Percentiles rank a stretch among this genome's conserved stretches.
phyloP scores from a whole-genome alignment of 2,113 vertebrate species.

The Entelurus aequoreus region DNA sequence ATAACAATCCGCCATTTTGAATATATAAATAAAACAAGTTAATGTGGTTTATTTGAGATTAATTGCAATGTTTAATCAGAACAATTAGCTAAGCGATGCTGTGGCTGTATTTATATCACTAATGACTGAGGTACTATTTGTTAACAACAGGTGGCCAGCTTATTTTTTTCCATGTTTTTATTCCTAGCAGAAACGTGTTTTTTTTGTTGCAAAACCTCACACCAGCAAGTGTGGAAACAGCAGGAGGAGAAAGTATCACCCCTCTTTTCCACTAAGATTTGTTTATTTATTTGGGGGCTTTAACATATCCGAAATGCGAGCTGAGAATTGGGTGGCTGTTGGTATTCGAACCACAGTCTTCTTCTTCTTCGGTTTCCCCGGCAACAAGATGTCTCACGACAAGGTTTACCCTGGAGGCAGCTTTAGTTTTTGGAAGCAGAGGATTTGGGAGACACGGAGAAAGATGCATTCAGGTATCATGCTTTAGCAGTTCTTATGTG shows the following conservation, averaged over 20 bases:
- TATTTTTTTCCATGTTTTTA: neutral
- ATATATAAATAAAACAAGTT: too few relatives aligned
- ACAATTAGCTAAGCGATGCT: too few relatives aligned
- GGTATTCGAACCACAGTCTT: constrained; percentile 53
- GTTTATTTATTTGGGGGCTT: too few relatives aligned
- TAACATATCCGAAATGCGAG: constrained; percentile 7
- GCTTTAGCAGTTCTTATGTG: too few relatives aligned
- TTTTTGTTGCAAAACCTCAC: neutral
- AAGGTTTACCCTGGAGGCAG: constrained; percentile 46
- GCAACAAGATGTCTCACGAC: constrained; percentile 56
- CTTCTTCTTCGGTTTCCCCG: constrained; percentile 53
- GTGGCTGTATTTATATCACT: too few relatives aligned
- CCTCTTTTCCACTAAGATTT: too few relatives aligned
- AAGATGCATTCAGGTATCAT: constrained; percentile 15
- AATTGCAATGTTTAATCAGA: too few relatives aligned
- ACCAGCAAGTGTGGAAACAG: neutral
- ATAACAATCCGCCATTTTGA: too few relatives aligned
- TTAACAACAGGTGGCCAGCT: neutral
- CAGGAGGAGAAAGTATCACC: neutral
- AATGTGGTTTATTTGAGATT: too few relatives aligned
- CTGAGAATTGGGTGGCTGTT: constrained; percentile 29
- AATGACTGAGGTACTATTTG: neutral
- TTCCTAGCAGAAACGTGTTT: neutral
- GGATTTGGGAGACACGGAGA: constrained; percentile 37
- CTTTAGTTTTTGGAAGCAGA: constrained; percentile 54